Percentiles rank a stretch among this genome's conserved stretches.
Conservation (phyloP, 2,113 vertebrate genomes). For the Python bivittatus region DNA sequence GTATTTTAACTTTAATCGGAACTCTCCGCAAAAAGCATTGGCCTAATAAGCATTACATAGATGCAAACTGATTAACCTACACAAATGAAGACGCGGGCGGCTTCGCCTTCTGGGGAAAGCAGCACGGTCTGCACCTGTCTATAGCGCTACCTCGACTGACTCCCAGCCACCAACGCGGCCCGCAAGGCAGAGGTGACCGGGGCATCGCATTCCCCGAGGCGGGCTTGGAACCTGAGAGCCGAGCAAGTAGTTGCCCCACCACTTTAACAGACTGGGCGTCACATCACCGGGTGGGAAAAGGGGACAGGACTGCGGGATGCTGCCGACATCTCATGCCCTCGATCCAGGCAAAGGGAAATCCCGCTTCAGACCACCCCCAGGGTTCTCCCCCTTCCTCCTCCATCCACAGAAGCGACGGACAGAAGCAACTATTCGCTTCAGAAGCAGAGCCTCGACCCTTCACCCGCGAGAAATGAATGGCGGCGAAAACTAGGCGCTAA, state of each 20-base stretch:
- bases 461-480: background rate
- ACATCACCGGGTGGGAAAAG: too few species aligned
- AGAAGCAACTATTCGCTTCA: background rate
- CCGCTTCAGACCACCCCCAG: background rate
- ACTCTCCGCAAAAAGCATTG: background rate
- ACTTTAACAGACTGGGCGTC: background rate
- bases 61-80: too few species aligned
- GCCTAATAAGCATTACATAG: background rate
- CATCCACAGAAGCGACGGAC: accelerated
- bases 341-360: background rate
- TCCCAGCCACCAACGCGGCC: background rate
- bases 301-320: background rate
- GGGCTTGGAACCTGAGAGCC: background rate
- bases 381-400: accelerated
- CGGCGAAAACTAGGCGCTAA: background rate
- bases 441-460: background rate
- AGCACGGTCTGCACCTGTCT: background rate
- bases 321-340: background rate
- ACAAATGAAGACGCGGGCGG: background rate
- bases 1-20: background rate
- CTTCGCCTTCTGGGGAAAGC: background rate
- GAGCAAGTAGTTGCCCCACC: background rate
- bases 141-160: background rate
- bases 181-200: background rate
- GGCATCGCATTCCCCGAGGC: too few species aligned